Evolutionary conservation across 2,797 vertebrate genomes (phyloP).

Genomic region (Pelobates cultripes): DNA sequence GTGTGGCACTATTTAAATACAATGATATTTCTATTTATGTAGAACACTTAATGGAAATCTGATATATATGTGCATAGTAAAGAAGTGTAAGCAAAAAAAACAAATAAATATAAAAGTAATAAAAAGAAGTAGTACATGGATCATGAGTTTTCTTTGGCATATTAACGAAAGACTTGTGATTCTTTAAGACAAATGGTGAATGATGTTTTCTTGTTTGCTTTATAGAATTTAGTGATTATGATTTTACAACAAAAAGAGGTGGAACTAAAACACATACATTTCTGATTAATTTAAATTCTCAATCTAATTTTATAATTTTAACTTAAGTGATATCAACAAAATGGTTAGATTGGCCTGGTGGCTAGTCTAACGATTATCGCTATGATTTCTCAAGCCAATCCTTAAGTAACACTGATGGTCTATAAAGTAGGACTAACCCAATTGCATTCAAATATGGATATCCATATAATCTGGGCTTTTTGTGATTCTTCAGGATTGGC

Average conservation of each 20-base stretch:
- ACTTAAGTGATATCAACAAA: not conserved
- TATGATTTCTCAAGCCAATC: not conserved
- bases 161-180: slow-evolving; percentile 32
- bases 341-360: slow-evolving; percentile 30
- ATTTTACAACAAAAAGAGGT: slow-evolving; percentile 50
- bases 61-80: not conserved
- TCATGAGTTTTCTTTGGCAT: slow-evolving; percentile 12
- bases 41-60: slow-evolving; percentile 19
- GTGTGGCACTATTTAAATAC: slow-evolving; percentile 34
- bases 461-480: not conserved
- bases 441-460: not conserved
- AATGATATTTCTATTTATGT: slow-evolving; percentile 12
- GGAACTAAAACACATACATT: slow-evolving; percentile 47
- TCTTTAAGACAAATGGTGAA: slow-evolving; percentile 40
- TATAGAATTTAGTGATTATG: slow-evolving; percentile 49
- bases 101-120: not conserved
- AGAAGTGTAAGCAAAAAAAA: not conserved
- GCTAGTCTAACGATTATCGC: slow-evolving; percentile 13
- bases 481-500: not conserved
- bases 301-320: not conserved
- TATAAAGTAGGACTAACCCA: not conserved
- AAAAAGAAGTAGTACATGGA: not conserved
- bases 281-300: not conserved
- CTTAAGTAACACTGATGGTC: not conserved
- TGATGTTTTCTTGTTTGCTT: slow-evolving; percentile 45